Conservation (phyloP, 2,797 vertebrate species). For the Anguilla megastoma region DNA sequence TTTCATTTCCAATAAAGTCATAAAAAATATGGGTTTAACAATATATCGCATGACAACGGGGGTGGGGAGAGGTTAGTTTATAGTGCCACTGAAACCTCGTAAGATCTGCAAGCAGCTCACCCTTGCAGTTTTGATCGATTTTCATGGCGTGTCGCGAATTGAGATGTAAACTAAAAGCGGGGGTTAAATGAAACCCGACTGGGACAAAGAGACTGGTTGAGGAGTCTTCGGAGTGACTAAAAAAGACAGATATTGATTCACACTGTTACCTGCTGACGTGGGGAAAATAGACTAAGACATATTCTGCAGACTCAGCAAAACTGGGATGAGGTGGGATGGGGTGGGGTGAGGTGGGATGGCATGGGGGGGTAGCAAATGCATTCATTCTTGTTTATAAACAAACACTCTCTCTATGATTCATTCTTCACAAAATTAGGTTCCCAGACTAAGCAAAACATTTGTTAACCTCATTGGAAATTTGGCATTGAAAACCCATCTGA, state of each 20-base stretch:
- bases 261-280: slow-evolving; percentile 48
- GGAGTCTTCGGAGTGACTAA: slow-evolving; percentile 48
- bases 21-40: not conserved
- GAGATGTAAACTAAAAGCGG: slow-evolving; percentile 62
- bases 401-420: slow-evolving; percentile 6
- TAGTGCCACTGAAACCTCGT: not conserved
- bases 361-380: slow-evolving; percentile 28
- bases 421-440: slow-evolving; percentile 2
- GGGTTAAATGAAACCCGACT: slow-evolving; percentile 67
- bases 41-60: not conserved
- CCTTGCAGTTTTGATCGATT: slow-evolving; percentile 64
- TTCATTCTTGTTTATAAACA: not conserved
- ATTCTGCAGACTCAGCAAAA: slow-evolving; percentile 49
- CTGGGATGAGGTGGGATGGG: not conserved
- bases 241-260: slow-evolving; percentile 67
- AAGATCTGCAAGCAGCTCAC: slow-evolving; percentile 2
- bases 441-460: not conserved
- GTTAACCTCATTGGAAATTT: slow-evolving; percentile 17
- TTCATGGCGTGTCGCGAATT: slow-evolving; percentile 56
- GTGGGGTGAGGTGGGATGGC: not conserved
- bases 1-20: not conserved
- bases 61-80: not conserved
- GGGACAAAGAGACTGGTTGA: slow-evolving; percentile 57
- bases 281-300: slow-evolving; percentile 54
- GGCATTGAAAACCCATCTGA: not conserved